Conservation (phyloP, 2,888 invertebrate genomes). For the Galeopsomyia nigrocyanea region DNA sequence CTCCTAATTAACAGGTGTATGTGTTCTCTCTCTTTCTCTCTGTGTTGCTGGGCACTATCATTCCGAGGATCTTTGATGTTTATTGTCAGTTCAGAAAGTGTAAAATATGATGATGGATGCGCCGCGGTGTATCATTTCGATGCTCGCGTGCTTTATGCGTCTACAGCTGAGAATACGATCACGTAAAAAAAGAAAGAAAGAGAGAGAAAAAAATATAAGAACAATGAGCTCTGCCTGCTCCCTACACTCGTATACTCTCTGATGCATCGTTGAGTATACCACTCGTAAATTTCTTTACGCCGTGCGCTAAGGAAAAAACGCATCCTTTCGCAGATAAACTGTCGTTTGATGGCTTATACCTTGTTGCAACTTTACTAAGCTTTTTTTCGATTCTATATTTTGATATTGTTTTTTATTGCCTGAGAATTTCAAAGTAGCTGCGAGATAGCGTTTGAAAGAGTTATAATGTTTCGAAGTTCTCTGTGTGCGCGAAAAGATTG, state of each 20-base stretch:
- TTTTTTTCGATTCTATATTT: too few relatives aligned
- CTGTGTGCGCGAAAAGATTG: too few relatives aligned
- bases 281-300: slow-evolving; percentile 23
- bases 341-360: neutral
- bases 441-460: too few relatives aligned
- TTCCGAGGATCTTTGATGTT: slow-evolving; percentile 43
- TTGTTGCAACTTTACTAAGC: neutral
- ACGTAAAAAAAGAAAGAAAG: neutral
- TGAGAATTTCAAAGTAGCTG: too few relatives aligned
- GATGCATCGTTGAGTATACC: neutral
- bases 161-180: neutral
- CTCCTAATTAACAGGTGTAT: slow-evolving; percentile 47
- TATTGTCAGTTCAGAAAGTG: slow-evolving; percentile 44
- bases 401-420: too few relatives aligned
- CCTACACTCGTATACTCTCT: neutral
- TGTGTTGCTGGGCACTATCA: slow-evolving; percentile 22
- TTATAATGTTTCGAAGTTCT: too few relatives aligned
- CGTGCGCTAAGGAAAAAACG: slow-evolving; percentile 5
- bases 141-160: slow-evolving; percentile 14
- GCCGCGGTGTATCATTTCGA: slow-evolving; percentile 36
- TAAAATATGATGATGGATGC: slow-evolving; percentile 44
- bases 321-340: slow-evolving; percentile 18
- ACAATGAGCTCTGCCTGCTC: slow-evolving; percentile 20
- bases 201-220: slow-evolving; percentile 2
- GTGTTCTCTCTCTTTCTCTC: neutral